Percentiles rank a stretch among this genome's conserved stretches.
These are phyloP conservation scores for Cherax destructor DNA, from an alignment of 1,140 invertebrate species.

Conservation along the genomic window DNA sequence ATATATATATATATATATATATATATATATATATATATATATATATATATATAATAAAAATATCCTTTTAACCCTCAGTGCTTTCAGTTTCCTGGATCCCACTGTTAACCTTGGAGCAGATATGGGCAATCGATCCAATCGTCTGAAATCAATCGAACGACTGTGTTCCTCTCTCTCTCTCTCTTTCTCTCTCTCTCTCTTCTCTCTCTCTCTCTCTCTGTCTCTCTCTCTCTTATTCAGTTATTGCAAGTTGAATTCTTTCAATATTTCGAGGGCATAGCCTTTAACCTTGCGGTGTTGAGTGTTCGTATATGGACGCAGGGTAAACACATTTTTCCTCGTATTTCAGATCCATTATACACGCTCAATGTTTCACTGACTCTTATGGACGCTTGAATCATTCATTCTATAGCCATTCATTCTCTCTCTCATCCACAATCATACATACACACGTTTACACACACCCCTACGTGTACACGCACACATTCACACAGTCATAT, in stretches of 20 bases:
- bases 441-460: no score
- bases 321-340: not conserved
- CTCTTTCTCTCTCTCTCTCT: no score
- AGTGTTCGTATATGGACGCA: not conserved
- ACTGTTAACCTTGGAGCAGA: conserved; percentile 2
- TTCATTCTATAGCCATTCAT: not conserved
- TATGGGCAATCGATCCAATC: conserved; percentile 15
- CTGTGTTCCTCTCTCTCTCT: no score
- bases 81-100: conserved; percentile 18
- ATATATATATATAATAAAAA: no score
- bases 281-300: not conserved
- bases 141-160: conserved; percentile 32
- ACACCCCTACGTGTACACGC: no score
- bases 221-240: not conserved
- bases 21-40: no score
- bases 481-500: no score
- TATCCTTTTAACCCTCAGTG: no score
- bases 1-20: no score
- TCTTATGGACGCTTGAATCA: not conserved
- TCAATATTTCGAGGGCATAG: not conserved
- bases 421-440: not conserved
- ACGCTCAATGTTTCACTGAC: not conserved
- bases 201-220: no score
- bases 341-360: not conserved
- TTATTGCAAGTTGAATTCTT: not conserved